Evolutionary conservation across 2,797 vertebrate genomes (phyloP).

Genomic region (Pseudomugil tenellus): DNA sequence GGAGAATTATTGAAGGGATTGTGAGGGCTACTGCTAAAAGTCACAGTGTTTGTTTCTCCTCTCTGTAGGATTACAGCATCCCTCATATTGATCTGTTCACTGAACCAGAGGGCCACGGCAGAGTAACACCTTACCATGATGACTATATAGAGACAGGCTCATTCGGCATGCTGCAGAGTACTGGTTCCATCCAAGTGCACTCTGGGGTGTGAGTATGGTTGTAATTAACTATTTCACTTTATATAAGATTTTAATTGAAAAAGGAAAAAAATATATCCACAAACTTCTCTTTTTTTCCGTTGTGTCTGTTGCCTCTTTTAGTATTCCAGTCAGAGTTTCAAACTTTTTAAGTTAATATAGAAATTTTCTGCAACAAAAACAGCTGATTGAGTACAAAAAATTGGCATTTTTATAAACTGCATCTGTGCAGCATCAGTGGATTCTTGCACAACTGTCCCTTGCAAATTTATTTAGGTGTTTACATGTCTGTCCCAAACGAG

Average conservation of each 20-base stretch:
- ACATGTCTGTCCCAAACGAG: neutral
- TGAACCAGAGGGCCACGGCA: constrained; percentile 87
- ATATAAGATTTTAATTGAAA: too few species aligned
- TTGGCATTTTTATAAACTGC: neutral
- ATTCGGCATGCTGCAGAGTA: constrained; percentile 86
- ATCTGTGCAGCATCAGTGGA: neutral
- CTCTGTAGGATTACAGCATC: constrained; percentile 89
- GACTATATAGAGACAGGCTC: constrained; percentile 87
- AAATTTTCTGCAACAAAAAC: neutral
- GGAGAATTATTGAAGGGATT: constrained; percentile 13
- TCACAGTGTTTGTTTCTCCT: constrained; percentile 29
- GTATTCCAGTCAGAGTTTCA: neutral
- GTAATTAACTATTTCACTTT: neutral
- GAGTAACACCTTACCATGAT: constrained; percentile 87
- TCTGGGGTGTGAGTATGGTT: constrained; percentile 90
- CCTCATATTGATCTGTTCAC: constrained; percentile 92
- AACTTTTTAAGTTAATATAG: neutral
- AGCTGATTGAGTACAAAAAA: neutral
- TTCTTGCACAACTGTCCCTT: constrained; percentile 9
- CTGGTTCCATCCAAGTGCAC: constrained; percentile 92
- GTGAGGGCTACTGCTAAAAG: constrained; percentile 7
- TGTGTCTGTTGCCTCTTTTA: neutral
- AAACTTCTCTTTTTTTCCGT: neutral
- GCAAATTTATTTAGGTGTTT: neutral
- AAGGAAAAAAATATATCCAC: too few species aligned